phyloP scores from a whole-genome alignment of 2,797 vertebrate genomes.

The Spinus pinus region DNA sequence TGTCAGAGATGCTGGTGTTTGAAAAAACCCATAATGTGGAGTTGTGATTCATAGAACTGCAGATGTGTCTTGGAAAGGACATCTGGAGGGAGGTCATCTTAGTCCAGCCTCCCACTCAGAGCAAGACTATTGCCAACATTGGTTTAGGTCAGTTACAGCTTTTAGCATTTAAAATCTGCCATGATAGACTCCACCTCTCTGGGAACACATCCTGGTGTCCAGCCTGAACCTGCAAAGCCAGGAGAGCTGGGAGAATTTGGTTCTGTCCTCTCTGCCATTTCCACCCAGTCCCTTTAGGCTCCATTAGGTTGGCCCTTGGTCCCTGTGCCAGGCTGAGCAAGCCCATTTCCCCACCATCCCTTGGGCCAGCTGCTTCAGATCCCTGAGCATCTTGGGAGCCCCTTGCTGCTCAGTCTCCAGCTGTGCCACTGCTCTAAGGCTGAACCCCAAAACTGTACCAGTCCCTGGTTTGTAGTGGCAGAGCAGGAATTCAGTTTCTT shows the following conservation, averaged over 20 bases:
- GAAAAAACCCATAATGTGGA: background rate
- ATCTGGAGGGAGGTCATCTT: conserved; percentile 30
- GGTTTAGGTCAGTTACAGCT: background rate
- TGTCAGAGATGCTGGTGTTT: background rate
- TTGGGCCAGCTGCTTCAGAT: background rate
- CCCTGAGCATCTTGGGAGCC: too few species aligned
- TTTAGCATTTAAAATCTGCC: background rate
- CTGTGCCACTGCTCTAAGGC: background rate
- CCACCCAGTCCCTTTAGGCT: background rate
- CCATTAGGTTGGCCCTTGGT: background rate
- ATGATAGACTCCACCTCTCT: background rate
- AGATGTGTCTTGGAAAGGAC: background rate
- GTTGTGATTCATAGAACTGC: background rate
- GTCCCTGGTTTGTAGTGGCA: background rate
- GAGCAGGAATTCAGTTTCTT: background rate
- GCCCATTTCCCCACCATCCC: fast-evolving
- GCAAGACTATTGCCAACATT: background rate
- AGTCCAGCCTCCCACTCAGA: conserved; percentile 25
- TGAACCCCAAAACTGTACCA: background rate
- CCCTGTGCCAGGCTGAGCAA: background rate
- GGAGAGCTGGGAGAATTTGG: fast-evolving
- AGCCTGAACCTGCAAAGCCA: background rate
- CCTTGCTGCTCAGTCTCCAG: background rate
- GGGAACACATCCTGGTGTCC: background rate
- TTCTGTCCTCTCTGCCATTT: background rate